These are phyloP conservation scores for Papilio polyxenes DNA, from an alignment of 1,140 invertebrate genomes.

Conservation along the genomic window DNA sequence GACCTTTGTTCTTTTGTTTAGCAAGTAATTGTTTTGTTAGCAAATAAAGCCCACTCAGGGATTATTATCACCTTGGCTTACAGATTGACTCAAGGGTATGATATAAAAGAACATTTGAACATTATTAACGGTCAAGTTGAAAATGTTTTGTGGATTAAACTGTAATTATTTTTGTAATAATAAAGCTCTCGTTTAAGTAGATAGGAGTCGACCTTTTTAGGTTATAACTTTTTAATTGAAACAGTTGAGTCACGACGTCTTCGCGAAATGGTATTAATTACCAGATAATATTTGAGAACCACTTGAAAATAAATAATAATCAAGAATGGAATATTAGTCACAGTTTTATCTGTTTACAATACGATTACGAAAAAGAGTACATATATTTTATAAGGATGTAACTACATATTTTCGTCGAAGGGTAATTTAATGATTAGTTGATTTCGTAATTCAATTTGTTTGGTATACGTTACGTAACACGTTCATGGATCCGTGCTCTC, in stretches of 20 bases:
- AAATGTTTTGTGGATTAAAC: no score
- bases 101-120: no score
- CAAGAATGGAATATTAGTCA: background rate
- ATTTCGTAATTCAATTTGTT: background rate
- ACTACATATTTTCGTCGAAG: background rate
- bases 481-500: background rate
- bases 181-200: no score
- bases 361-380: no score
- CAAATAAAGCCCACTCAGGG: constrained; percentile 9
- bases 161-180: no score
- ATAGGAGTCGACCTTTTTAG: background rate
- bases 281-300: background rate
- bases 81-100: background rate
- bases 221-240: background rate
- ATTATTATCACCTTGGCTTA: background rate
- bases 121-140: no score
- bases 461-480: background rate
- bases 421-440: background rate
- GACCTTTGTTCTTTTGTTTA: constrained; percentile 22
- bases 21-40: constrained; percentile 23
- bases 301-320: background rate
- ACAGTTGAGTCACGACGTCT: background rate
- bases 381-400: background rate
- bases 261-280: background rate
- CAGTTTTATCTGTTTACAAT: background rate